Evolutionary conservation across 2,113 vertebrate species (phyloP).

Genomic region (Ctenodactylus gundi): DNA sequence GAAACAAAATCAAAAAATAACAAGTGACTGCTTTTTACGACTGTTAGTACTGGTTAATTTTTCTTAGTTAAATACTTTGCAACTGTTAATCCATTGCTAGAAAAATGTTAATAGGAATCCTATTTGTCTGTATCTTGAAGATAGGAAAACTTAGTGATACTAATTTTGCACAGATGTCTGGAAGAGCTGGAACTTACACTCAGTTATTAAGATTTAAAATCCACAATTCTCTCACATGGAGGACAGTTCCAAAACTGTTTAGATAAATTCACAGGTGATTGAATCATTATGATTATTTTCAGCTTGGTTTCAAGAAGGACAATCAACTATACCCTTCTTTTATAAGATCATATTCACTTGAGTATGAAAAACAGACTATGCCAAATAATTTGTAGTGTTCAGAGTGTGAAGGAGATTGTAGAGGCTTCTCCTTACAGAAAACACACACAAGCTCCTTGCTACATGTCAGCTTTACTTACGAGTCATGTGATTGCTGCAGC

Average conservation of each 20-base stretch:
- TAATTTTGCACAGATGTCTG: background rate
- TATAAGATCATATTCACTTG: background rate
- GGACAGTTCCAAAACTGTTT: background rate
- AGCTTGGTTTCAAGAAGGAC: background rate
- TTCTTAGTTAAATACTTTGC: background rate
- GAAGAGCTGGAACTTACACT: background rate
- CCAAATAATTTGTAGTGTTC: background rate
- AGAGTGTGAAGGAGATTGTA: background rate
- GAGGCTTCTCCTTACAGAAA: background rate
- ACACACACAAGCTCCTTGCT: background rate
- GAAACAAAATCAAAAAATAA: background rate
- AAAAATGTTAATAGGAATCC: background rate
- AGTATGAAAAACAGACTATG: background rate
- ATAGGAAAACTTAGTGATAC: background rate
- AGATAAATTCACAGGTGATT: background rate
- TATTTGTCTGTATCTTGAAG: background rate
- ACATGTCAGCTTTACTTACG: background rate
- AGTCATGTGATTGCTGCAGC: background rate
- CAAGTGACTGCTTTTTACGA: background rate
- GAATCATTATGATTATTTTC: background rate
- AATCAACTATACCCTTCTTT: background rate
- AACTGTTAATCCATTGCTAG: background rate
- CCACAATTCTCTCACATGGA: background rate
- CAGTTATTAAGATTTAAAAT: background rate
- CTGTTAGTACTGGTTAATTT: background rate